A percentile compares a stretch with the other conserved stretches of the same genome.
Evolutionary conservation across 2,113 vertebrate species (phyloP).

Genomic region (Microcebus murinus): DNA sequence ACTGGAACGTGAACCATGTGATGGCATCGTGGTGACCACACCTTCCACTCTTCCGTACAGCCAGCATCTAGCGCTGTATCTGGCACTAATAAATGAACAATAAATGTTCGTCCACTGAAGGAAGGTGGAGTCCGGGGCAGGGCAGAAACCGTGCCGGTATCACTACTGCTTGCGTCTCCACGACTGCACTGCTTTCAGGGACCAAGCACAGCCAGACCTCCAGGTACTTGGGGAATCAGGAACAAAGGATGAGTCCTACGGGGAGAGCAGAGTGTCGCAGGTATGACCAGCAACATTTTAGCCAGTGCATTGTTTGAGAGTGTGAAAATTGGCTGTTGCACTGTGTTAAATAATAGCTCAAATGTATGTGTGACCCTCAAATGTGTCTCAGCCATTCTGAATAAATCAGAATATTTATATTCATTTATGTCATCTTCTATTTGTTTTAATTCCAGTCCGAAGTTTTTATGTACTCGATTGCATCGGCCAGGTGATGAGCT

Average conservation of each 20-base stretch:
- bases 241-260: background rate
- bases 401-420: background rate
- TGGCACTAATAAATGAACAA: background rate
- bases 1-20: fast-evolving
- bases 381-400: background rate
- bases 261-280: background rate
- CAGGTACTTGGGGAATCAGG: background rate
- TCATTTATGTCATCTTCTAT: background rate
- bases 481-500: too few relatives aligned
- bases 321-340: background rate
- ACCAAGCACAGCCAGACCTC: background rate
- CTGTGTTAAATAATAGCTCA: background rate
- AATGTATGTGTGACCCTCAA: too few relatives aligned
- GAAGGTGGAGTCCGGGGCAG: background rate
- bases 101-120: background rate
- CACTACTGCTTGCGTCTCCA: background rate
- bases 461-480: background rate
- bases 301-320: background rate
- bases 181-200: background rate
- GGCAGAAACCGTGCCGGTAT: background rate
- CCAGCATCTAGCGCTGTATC: background rate
- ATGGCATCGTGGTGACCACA: background rate
- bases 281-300: background rate
- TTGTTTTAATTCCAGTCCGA: background rate
- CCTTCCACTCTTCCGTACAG: background rate